These are phyloP conservation scores for Sphecodes monilicornis DNA, from an alignment of 2,888 invertebrate genomes.

Conservation along the genomic window DNA sequence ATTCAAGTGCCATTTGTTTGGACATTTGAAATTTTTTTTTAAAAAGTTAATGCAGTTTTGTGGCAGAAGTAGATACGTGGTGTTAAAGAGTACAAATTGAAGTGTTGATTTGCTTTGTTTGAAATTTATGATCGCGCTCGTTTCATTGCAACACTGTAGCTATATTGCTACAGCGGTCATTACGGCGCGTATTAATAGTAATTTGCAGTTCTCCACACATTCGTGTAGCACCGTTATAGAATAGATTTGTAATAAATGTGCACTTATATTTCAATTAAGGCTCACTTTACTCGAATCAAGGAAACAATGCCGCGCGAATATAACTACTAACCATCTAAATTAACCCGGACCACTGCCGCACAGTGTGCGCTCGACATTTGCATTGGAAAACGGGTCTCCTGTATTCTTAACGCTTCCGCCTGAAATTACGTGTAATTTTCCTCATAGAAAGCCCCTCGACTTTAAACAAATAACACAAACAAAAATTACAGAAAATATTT, in stretches of 20 bases:
- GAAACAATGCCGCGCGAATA: slow-evolving; percentile 51
- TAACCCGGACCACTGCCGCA: slow-evolving; percentile 25
- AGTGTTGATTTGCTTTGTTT: slow-evolving; percentile 15
- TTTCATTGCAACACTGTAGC: slow-evolving; percentile 32
- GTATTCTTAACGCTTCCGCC: slow-evolving; percentile 33
- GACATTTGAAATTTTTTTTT: neutral
- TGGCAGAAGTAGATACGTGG: neutral
- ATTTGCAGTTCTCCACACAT: slow-evolving; percentile 39
- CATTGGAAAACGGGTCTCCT: slow-evolving; percentile 41
- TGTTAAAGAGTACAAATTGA: neutral
- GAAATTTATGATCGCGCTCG: slow-evolving; percentile 13
- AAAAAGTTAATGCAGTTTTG: neutral
- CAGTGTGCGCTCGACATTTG: slow-evolving; percentile 42
- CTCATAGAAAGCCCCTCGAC: neutral
- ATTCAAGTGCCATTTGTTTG: neutral
- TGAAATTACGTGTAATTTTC: slow-evolving; percentile 21
- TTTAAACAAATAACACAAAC: neutral
- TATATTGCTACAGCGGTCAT: slow-evolving; percentile 37
- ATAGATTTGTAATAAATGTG: slow-evolving; percentile 56
- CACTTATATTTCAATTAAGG: slow-evolving; percentile 58
- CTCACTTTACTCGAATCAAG: slow-evolving; percentile 53
- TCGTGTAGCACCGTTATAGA: slow-evolving; percentile 44
- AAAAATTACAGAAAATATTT: neutral
- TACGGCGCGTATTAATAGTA: slow-evolving; percentile 49
- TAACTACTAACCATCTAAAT: slow-evolving; percentile 46